Evolutionary conservation across 2,113 vertebrate genomes (phyloP).

Genomic region (Sorex fumeus): DNA sequence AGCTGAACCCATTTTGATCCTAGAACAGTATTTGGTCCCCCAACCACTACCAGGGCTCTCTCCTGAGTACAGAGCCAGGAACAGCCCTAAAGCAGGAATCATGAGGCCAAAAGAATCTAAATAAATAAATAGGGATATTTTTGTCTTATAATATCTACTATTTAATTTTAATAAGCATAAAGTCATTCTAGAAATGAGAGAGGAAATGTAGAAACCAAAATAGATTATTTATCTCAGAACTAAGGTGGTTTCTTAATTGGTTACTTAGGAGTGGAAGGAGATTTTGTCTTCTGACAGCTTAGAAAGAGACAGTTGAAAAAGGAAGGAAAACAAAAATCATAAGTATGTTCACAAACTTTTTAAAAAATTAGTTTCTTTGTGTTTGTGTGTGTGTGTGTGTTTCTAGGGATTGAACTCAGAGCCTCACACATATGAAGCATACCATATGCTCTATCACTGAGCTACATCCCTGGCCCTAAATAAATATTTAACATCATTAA

Average conservation of each 20-base stretch:
- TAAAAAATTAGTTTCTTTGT: no score
- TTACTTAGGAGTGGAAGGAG: not conserved
- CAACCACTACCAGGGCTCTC: no score
- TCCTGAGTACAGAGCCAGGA: no score
- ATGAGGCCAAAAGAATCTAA: no score
- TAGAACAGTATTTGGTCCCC: no score
- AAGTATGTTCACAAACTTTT: not conserved
- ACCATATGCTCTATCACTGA: no score
- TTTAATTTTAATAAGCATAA: slow-evolving; percentile 16
- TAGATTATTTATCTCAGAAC: not conserved
- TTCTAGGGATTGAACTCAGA: no score
- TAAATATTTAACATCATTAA: not conserved
- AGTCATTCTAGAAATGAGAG: not conserved
- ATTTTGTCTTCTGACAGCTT: not conserved
- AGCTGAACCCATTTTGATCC: no score
- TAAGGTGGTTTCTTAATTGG: not conserved
- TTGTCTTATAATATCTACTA: not conserved
- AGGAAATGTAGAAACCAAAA: not conserved
- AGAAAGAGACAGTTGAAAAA: not conserved
- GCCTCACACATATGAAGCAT: no score
- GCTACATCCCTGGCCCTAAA: not conserved
- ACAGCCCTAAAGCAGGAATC: no score
- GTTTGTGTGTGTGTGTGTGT: no score
- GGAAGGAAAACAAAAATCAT: slow-evolving; percentile 30
- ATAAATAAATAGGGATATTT: no score